These are phyloP conservation scores for Germaria angustata DNA, from an alignment of 2,888 invertebrate genomes.

Conservation along the genomic window DNA sequence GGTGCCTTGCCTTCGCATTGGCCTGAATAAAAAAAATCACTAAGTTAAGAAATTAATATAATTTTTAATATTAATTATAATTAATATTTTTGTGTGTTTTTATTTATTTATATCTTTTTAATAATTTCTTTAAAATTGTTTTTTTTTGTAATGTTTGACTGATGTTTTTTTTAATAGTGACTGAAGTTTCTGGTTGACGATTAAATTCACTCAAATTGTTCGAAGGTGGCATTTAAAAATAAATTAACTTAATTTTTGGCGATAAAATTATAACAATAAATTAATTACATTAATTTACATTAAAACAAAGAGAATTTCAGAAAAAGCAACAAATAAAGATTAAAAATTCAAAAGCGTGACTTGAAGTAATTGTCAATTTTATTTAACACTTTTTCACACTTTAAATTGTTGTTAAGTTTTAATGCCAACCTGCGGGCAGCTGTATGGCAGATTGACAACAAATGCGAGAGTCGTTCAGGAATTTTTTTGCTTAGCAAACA, in stretches of 20 bases:
- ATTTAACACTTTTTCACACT: conserved; percentile 58
- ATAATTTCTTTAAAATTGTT: too few species aligned
- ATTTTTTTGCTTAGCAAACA: background rate
- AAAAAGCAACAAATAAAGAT: conserved; percentile 5
- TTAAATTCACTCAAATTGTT: conserved; percentile 5
- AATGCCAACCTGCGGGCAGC: background rate
- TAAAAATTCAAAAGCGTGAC: conserved; percentile 61
- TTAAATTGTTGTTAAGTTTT: conserved; percentile 34
- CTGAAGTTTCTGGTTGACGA: too few species aligned
- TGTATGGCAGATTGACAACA: background rate
- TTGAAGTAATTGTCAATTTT: conserved; percentile 49
- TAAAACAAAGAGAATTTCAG: background rate
- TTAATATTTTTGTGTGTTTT: too few species aligned
- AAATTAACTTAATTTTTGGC: conserved; percentile 6
- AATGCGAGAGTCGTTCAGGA: background rate
- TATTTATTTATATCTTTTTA: too few species aligned
- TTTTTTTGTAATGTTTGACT: too few species aligned
- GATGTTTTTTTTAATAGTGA: too few species aligned
- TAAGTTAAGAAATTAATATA: too few species aligned
- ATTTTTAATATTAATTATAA: too few species aligned
- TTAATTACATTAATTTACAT: conserved; percentile 30
- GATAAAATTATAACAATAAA: conserved; percentile 22
- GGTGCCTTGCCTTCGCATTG: too few species aligned
- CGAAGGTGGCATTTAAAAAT: conserved; percentile 7
- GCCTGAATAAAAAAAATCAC: too few species aligned